These are phyloP conservation scores for Stenichneumon culpator DNA, from an alignment of 2,888 invertebrate species.

Conservation along the genomic window DNA sequence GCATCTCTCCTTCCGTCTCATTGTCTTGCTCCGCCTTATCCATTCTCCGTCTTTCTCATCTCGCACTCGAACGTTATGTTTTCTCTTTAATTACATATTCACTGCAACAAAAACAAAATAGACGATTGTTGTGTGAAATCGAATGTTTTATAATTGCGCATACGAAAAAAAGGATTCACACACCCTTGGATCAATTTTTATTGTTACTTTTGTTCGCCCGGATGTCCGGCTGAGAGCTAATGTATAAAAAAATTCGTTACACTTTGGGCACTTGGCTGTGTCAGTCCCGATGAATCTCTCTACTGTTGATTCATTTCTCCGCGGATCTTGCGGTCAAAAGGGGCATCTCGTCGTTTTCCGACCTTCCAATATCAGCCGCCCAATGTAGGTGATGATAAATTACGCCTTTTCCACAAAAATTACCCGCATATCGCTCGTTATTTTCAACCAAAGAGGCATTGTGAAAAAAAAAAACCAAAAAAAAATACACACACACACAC, in stretches of 20 bases:
- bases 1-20: conserved; percentile 4
- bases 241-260: conserved; percentile 17
- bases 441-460: background rate
- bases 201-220: conserved; percentile 54
- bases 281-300: conserved; percentile 51
- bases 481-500: background rate
- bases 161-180: conserved; percentile 8
- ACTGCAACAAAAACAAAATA: background rate
- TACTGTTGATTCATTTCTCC: conserved; percentile 57
- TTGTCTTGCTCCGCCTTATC: background rate
- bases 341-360: background rate
- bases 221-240: conserved; percentile 43
- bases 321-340: background rate
- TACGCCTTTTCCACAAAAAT: background rate
- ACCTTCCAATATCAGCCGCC: conserved; percentile 21
- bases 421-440: conserved; percentile 18
- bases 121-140: background rate
- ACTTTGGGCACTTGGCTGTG: conserved; percentile 11
- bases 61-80: background rate
- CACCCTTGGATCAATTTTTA: conserved; percentile 54
- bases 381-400: conserved; percentile 34
- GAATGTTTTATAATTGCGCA: background rate
- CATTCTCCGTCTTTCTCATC: background rate
- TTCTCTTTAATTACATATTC: background rate
- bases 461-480: too few relatives aligned